These are phyloP conservation scores for Albula goreensis DNA, from an alignment of 2,113 vertebrate species.

Conservation along the genomic window DNA sequence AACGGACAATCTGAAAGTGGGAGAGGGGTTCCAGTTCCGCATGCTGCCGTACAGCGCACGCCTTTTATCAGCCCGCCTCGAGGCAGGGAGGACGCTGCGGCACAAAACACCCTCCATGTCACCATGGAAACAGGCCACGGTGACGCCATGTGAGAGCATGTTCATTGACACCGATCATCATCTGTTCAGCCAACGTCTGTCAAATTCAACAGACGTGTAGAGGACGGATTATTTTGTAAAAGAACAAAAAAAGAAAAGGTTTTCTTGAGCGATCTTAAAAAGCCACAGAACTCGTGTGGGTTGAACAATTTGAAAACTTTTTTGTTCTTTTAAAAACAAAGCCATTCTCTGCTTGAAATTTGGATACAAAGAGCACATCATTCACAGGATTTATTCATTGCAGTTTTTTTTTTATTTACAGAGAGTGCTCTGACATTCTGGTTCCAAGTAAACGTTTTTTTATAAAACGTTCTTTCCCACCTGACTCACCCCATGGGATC, in stretches of 20 bases:
- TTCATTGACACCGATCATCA: not conserved
- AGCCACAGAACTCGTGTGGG: not conserved
- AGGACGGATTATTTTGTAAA: not conserved
- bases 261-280: not conserved
- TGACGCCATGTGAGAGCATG: not conserved
- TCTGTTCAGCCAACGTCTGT: not conserved
- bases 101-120: not conserved
- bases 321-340: not conserved
- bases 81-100: not conserved
- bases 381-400: not conserved
- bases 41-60: too few species aligned
- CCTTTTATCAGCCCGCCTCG: not conserved
- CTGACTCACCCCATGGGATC: conserved; percentile 82
- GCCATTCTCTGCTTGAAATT: not conserved
- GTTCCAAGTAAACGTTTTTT: not conserved
- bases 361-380: not conserved
- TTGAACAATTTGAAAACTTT: not conserved
- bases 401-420: too few species aligned
- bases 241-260: not conserved
- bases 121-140: not conserved
- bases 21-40: not conserved
- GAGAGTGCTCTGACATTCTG: not conserved
- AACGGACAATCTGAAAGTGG: conserved; percentile 1
- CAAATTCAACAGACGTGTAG: not conserved
- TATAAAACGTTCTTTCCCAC: conserved; percentile 12